phyloP scores from a whole-genome alignment of 2,113 vertebrate species.

The Epinephelus lanceolatus region DNA sequence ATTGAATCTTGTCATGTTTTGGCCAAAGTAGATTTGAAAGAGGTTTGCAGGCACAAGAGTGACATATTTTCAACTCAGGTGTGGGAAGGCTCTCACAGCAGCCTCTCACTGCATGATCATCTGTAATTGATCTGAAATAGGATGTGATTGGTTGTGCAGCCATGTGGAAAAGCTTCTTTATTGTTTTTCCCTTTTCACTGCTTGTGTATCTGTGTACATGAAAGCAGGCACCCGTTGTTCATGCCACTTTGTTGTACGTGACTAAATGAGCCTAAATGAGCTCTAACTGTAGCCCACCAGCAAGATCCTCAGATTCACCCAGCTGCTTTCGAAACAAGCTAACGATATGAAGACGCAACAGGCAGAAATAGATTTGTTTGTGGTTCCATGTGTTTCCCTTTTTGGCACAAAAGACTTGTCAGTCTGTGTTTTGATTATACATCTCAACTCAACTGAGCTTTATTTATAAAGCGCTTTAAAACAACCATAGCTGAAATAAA shows the following conservation, averaged over 20 bases:
- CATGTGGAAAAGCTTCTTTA: not conserved
- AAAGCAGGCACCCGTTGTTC: too few species aligned
- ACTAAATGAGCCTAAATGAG: too few species aligned
- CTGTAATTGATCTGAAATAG: not conserved
- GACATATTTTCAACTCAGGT: too few species aligned
- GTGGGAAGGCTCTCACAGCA: not conserved
- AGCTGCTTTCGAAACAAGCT: not conserved
- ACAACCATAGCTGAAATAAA: too few species aligned
- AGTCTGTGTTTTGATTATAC: not conserved
- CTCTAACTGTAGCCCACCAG: too few species aligned
- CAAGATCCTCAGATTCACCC: not conserved
- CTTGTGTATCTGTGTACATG: too few species aligned
- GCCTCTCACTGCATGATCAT: not conserved
- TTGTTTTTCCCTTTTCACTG: too few species aligned
- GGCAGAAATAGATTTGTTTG: not conserved
- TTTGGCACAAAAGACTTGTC: not conserved
- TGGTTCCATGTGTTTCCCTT: not conserved
- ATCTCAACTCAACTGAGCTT: too few species aligned
- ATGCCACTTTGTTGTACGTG: too few species aligned
- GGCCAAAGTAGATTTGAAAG: not conserved
- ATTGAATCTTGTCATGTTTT: not conserved
- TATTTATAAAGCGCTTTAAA: too few species aligned
- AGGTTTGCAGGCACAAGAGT: too few species aligned
- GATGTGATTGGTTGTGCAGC: not conserved
- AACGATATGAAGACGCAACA: not conserved